Base-by-base conservation (phyloP, 2,113 vertebrate species). In the Ailurus styani region DNA sequence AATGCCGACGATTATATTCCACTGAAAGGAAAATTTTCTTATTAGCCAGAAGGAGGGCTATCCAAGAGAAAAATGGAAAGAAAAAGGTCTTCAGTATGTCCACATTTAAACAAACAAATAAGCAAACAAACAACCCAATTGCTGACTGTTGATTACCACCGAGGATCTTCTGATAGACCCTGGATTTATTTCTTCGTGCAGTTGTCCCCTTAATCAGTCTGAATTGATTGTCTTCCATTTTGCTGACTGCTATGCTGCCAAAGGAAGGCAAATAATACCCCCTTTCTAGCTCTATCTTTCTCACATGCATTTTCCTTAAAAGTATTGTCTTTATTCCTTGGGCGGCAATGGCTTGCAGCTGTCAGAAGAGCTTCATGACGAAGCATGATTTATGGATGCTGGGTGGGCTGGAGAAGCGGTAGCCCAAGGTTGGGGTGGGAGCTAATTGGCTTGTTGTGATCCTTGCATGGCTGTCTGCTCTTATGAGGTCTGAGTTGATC, bases 401-500 rank as follows among this genome's bases (percentile, higher is more conserved):
- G 25, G 45, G 79, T 1, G 23, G 86, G 47, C 78, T 34, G 40
- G 23, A 72, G 75, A 95, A 34, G 54, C 78, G 68, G 85, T 18
- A 31, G 42, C 47, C 89, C 73, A 21, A 50, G 92, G 73, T 37
- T 92, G 68, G 90, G 78, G 60, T 93, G 82, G 96, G 83, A 77
- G 79, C 96, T 98, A 97, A 97, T 96, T 95, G 96, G 95, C 68
- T 87, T 83, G 27, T 57, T 96, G 96, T 95, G 93, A 95, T 96
- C 93, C 64, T 91, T 7, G 45, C 42, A 3, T 52, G 93, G 29
- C 91, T 93, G 93, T 97, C 21, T 6, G 87, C 87, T 96, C 79
- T 93, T 91, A 90, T 92, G 95, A 96, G 87, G 89, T 98, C 68
- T 97, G 91, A 54, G n/a, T 25, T 87, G 95, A 90, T 97, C 68